phyloP scores from a whole-genome alignment of 2,888 invertebrate genomes.

The Drosophila borealis region DNA sequence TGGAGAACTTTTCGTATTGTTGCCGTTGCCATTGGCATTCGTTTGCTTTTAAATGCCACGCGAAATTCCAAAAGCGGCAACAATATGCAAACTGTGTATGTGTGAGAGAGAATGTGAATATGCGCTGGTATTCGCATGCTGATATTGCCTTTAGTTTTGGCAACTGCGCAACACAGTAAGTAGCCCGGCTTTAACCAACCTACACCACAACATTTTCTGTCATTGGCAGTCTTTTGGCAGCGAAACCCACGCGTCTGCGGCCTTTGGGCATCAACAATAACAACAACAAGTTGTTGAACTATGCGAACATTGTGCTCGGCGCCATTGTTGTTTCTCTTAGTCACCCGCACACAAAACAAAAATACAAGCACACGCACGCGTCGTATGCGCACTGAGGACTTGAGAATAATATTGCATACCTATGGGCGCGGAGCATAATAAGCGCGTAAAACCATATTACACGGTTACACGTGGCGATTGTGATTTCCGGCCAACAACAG shows the following conservation, averaged over 20 bases:
- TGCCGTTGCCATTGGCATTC: slow-evolving; percentile 34
- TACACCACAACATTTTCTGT: slow-evolving; percentile 47
- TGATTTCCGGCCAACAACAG: slow-evolving; percentile 10
- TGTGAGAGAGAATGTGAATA: background rate
- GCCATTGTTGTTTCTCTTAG: slow-evolving; percentile 12
- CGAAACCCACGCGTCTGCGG: slow-evolving; percentile 27
- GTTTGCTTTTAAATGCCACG: slow-evolving; percentile 37
- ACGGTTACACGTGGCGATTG: slow-evolving; percentile 19
- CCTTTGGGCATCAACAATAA: slow-evolving; percentile 38
- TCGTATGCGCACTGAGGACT: slow-evolving; percentile 35
- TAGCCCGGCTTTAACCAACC: slow-evolving; percentile 42
- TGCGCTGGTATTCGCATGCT: slow-evolving; percentile 8
- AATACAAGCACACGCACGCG: background rate
- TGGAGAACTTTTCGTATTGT: slow-evolving; percentile 9
- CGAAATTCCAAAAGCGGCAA: slow-evolving; percentile 22
- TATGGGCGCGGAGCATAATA: slow-evolving; percentile 30
- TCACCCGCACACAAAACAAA: slow-evolving; percentile 2
- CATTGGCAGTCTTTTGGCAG: slow-evolving; percentile 59
- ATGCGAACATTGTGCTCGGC: slow-evolving; percentile 24
- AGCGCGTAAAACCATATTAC: slow-evolving; percentile 23
- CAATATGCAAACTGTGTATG: slow-evolving; percentile 3
- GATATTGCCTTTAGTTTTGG: slow-evolving; percentile 39
- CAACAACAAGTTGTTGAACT: slow-evolving; percentile 41
- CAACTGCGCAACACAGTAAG: slow-evolving; percentile 42
- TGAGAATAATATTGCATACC: slow-evolving; percentile 52